Evolutionary conservation across 2,888 invertebrate genomes (phyloP).

Genomic region (Nyleta sp.): DNA sequence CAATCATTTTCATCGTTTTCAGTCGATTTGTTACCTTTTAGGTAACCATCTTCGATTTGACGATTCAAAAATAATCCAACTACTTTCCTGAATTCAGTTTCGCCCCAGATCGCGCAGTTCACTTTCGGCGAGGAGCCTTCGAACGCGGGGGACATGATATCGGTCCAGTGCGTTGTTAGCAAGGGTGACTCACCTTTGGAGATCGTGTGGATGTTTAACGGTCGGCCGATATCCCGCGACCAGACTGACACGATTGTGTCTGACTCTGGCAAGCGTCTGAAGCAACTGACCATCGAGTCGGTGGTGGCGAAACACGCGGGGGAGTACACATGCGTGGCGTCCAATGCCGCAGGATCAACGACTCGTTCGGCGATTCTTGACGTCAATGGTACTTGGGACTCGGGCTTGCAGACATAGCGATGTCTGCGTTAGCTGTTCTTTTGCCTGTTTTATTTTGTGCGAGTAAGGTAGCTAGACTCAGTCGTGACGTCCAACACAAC

Average conservation of each 20-base stretch:
- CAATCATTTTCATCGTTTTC: too few species aligned
- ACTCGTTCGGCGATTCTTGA: constrained; percentile 82
- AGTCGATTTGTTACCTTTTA: too few species aligned
- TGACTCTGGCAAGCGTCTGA: constrained; percentile 78
- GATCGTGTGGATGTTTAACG: constrained; percentile 89
- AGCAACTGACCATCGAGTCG: constrained; percentile 81
- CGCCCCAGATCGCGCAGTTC: constrained; percentile 88
- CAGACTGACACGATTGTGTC: constrained; percentile 81
- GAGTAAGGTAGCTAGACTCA: too few species aligned
- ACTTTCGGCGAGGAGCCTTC: constrained; percentile 88
- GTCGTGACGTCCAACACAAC: too few species aligned
- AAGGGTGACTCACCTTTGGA: constrained; percentile 91
- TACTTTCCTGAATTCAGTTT: constrained; percentile 82
- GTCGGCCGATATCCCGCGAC: constrained; percentile 83
- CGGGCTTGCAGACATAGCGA: too few species aligned
- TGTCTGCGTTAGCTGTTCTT: too few species aligned
- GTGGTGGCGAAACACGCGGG: constrained; percentile 82
- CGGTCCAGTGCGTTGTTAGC: constrained; percentile 88
- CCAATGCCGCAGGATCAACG: constrained; percentile 80
- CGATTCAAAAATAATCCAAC: too few species aligned
- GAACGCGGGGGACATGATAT: constrained; percentile 90
- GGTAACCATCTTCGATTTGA: neutral
- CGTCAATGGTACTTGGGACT: constrained; percentile 82
- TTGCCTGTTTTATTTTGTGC: too few species aligned
- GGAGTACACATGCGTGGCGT: constrained; percentile 85